Evolutionary conservation across 2,888 invertebrate species (phyloP).

Genomic region (Argynnis bischoffii): DNA sequence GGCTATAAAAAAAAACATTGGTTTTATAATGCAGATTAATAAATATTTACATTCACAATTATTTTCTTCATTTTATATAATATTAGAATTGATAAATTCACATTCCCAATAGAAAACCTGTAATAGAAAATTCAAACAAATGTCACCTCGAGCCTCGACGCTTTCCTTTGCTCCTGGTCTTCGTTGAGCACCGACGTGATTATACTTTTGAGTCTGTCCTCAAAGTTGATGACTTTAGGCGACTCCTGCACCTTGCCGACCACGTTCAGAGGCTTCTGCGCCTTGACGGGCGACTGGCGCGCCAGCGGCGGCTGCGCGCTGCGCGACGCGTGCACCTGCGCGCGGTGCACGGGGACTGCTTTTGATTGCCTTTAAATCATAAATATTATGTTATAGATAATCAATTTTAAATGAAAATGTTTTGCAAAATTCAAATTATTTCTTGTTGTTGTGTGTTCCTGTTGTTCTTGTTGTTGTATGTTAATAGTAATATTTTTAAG

Average conservation of each 20-base stretch:
- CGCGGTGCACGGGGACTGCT: conserved; percentile 47
- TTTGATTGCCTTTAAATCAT: conserved; percentile 24
- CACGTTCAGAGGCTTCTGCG: conserved; percentile 72
- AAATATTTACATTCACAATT: neutral
- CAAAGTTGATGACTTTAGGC: conserved; percentile 92
- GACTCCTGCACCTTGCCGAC: conserved; percentile 86
- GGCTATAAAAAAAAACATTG: conserved; percentile 41
- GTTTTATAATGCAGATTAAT: too few relatives aligned
- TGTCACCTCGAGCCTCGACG: conserved; percentile 45
- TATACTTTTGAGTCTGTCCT: conserved; percentile 93
- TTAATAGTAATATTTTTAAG: too few relatives aligned
- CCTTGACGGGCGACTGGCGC: conserved; percentile 62
- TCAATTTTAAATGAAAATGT: neutral
- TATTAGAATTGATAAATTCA: neutral
- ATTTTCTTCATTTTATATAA: neutral
- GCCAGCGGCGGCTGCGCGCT: conserved; percentile 47
- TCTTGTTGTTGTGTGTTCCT: too few relatives aligned
- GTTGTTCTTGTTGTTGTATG: too few relatives aligned
- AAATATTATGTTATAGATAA: neutral
- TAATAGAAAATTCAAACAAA: neutral
- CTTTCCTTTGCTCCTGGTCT: conserved; percentile 82
- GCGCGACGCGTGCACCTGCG: conserved; percentile 53
- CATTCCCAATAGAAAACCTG: too few relatives aligned
- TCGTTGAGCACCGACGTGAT: conserved; percentile 94
- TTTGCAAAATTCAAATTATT: too few relatives aligned